Evolutionary conservation across 2,888 invertebrate genomes (phyloP).

Genomic region (Calliscelio sp.): DNA sequence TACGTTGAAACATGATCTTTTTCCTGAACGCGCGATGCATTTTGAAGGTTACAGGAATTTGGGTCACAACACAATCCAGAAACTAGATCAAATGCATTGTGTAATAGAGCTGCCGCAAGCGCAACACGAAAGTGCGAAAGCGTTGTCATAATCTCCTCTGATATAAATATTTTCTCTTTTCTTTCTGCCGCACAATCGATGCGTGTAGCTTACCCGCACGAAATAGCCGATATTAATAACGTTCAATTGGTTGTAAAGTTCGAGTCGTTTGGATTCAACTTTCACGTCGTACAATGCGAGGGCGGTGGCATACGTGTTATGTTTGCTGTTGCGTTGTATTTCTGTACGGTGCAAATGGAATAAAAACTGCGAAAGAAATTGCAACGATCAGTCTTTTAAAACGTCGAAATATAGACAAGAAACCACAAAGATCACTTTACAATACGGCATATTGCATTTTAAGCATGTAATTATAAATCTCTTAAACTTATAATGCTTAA

Average conservation of each 20-base stretch:
- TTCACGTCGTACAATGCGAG: slow-evolving; percentile 66
- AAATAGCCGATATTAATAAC: slow-evolving; percentile 66
- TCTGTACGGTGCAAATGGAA: slow-evolving; percentile 28
- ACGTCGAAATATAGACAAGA: background rate
- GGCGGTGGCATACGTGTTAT: slow-evolving; percentile 54
- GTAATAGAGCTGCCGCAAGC: slow-evolving; percentile 33
- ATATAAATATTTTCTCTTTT: background rate
- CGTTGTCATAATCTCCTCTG: slow-evolving; percentile 37
- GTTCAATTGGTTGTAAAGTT: slow-evolving; percentile 56
- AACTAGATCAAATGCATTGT: slow-evolving; percentile 61
- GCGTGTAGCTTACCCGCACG: slow-evolving; percentile 22
- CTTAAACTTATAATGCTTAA: too few species aligned
- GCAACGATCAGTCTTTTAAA: slow-evolving; percentile 8
- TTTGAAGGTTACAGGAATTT: slow-evolving; percentile 60
- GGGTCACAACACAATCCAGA: slow-evolving; percentile 50
- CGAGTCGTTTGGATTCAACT: slow-evolving; percentile 46
- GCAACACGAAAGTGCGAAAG: slow-evolving; percentile 39
- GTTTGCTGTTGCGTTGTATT: slow-evolving; percentile 50
- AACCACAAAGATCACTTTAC: too few species aligned
- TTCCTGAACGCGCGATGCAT: slow-evolving; percentile 47
- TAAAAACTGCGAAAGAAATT: slow-evolving; percentile 31
- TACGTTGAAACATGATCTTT: slow-evolving; percentile 29
- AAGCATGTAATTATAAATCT: too few species aligned
- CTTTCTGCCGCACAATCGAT: slow-evolving; percentile 17
- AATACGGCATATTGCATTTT: too few species aligned